Evolutionary conservation across 2,113 vertebrate species (phyloP).

Genomic region (Dryoscopus gambensis): DNA sequence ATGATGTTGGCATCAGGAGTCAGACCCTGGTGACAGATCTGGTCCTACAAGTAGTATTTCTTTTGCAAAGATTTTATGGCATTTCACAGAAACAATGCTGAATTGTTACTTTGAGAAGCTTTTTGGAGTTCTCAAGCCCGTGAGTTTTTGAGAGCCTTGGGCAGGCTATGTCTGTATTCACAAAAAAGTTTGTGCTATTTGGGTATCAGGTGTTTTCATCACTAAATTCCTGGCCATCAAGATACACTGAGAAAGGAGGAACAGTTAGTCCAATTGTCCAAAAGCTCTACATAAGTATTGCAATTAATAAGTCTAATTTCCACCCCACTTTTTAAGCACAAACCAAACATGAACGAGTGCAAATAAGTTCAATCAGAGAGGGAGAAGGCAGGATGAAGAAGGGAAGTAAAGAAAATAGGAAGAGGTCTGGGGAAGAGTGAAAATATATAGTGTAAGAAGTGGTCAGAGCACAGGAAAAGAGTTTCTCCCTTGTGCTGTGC

Average conservation of each 20-base stretch:
- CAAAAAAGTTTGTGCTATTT: not conserved
- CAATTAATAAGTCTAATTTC: not conserved
- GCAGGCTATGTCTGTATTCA: not conserved
- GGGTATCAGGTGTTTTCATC: not conserved
- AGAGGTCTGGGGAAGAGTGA: not conserved
- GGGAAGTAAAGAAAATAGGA: not conserved
- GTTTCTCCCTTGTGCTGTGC: not conserved
- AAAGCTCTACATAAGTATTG: not conserved
- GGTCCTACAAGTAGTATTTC: not conserved
- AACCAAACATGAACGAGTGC: not conserved
- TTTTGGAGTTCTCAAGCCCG: not conserved
- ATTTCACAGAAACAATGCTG: not conserved
- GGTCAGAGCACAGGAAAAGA: not conserved
- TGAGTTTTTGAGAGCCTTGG: not conserved
- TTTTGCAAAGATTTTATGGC: not conserved
- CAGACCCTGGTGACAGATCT: not conserved
- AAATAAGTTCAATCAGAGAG: not conserved
- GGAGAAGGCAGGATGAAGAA: not conserved
- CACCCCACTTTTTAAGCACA: not conserved
- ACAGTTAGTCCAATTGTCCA: not conserved
- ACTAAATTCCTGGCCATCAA: not conserved
- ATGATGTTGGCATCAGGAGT: not conserved
- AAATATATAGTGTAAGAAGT: not conserved
- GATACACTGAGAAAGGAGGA: not conserved
- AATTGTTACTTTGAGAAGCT: not conserved